These are phyloP conservation scores for Tupiocoris notatus DNA, from an alignment of 2,888 invertebrate genomes.

Conservation along the genomic window DNA sequence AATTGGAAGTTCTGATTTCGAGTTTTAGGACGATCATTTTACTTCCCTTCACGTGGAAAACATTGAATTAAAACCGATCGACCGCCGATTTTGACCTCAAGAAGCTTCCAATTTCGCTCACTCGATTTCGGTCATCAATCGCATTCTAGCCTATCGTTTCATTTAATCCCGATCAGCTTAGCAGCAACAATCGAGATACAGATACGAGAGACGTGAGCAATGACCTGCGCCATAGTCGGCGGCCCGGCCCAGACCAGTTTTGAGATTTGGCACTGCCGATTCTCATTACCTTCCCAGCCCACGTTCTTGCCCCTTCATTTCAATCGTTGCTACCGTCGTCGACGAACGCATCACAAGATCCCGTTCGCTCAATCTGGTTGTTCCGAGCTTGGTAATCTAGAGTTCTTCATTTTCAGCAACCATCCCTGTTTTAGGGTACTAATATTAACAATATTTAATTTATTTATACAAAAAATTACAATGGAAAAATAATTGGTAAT, in stretches of 20 bases:
- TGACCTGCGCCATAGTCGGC: slow-evolving; percentile 7
- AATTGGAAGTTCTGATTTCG: too few species aligned
- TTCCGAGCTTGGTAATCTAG: not conserved
- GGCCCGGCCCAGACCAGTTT: slow-evolving; percentile 24
- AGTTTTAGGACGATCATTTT: too few species aligned
- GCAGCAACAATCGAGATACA: not conserved
- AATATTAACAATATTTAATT: too few species aligned
- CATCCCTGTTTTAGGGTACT: too few species aligned
- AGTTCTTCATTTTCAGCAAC: too few species aligned
- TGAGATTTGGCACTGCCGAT: slow-evolving; percentile 32
- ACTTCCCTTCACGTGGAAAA: too few species aligned
- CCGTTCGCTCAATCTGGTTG: not conserved
- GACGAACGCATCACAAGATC: slow-evolving; percentile 20
- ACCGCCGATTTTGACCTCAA: too few species aligned
- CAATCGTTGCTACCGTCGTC: not conserved
- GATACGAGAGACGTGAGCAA: slow-evolving; percentile 16
- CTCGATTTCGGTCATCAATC: too few species aligned
- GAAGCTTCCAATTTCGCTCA: too few species aligned
- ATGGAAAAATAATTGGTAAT: too few species aligned
- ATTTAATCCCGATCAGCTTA: not conserved
- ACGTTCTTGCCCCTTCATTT: slow-evolving; percentile 8
- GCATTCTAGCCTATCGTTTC: not conserved
- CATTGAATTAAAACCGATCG: too few species aligned
- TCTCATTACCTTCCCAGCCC: slow-evolving; percentile 37
- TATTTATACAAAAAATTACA: too few species aligned